A percentile compares a stretch with the other conserved stretches of the same genome.
Evolutionary conservation across 2,797 vertebrate species (phyloP).

Genomic region (Orestias chungarensis): DNA sequence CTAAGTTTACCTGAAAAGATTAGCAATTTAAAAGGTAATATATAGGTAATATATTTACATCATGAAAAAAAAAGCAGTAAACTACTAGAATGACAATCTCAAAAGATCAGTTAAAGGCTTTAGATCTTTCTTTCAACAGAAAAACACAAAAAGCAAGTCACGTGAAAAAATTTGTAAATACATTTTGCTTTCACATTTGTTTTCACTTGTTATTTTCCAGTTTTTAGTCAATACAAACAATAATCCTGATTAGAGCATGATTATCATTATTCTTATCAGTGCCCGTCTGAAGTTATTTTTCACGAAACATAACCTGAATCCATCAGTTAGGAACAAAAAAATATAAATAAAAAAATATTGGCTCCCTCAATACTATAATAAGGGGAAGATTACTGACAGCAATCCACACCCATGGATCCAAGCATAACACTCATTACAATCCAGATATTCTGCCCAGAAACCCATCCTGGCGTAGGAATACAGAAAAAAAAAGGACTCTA

Average conservation of each 20-base stretch:
- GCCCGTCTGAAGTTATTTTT: not conserved
- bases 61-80: not conserved
- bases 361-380: slow-evolving; percentile 6
- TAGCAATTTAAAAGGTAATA: not conserved
- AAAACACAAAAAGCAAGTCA: not conserved
- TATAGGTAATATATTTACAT: not conserved
- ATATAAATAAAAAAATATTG: not conserved
- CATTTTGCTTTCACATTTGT: too few relatives aligned
- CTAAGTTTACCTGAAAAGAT: not conserved
- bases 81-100: not conserved
- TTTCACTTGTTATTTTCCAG: not conserved
- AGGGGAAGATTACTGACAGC: slow-evolving; percentile 23
- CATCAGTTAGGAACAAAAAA: slow-evolving; percentile 30
- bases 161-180: not conserved
- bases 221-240: not conserved
- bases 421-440: slow-evolving; percentile 14
- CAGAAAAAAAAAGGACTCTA: slow-evolving; percentile 54
- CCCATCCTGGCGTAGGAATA: slow-evolving; percentile 39
- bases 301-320: slow-evolving; percentile 17
- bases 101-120: not conserved
- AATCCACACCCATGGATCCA: slow-evolving; percentile 42
- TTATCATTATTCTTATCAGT: not conserved
- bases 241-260: not conserved
- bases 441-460: slow-evolving; percentile 49
- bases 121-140: not conserved